These are phyloP conservation scores for Schizopygopsis malacanthus DNA, from an alignment of 2,797 vertebrate genomes.

Conservation along the genomic window DNA sequence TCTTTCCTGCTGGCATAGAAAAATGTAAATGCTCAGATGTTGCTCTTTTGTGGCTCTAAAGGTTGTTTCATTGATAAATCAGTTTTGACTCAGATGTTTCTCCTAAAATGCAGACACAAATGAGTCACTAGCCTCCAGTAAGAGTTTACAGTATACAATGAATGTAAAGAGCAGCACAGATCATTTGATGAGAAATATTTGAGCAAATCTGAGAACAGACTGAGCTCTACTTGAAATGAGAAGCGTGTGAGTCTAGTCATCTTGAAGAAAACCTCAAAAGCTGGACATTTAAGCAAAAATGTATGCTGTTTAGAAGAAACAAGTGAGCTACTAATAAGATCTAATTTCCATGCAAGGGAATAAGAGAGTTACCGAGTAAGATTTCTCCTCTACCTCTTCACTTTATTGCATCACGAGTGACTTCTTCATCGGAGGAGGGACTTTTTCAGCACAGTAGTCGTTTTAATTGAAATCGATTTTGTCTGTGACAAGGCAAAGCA, in stretches of 20 bases:
- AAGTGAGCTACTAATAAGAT: not conserved
- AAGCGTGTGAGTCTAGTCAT: not conserved
- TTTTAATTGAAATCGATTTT: conserved; percentile 81
- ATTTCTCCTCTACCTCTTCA: conserved; percentile 13
- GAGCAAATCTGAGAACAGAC: not conserved
- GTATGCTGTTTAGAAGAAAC: not conserved
- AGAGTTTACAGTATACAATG: not conserved
- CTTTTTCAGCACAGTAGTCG: conserved; percentile 55
- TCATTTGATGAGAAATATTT: not conserved
- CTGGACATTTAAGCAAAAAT: not conserved
- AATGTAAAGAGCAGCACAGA: not conserved
- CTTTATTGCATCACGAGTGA: conserved; percentile 3
- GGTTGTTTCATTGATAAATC: not conserved
- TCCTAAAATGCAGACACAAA: not conserved
- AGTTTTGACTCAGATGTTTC: not conserved
- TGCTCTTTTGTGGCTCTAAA: not conserved
- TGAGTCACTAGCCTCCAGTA: not conserved
- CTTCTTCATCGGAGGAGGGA: conserved; percentile 20
- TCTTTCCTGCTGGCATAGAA: not conserved
- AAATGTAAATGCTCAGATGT: not conserved
- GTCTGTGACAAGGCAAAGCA: conserved; percentile 66
- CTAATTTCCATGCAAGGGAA: conserved; percentile 11
- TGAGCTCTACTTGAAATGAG: not conserved
- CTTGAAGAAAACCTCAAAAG: not conserved
- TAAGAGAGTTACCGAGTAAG: conserved; percentile 47